phyloP scores from a whole-genome alignment of 2,888 invertebrate species.

The Oligia latruncula region DNA sequence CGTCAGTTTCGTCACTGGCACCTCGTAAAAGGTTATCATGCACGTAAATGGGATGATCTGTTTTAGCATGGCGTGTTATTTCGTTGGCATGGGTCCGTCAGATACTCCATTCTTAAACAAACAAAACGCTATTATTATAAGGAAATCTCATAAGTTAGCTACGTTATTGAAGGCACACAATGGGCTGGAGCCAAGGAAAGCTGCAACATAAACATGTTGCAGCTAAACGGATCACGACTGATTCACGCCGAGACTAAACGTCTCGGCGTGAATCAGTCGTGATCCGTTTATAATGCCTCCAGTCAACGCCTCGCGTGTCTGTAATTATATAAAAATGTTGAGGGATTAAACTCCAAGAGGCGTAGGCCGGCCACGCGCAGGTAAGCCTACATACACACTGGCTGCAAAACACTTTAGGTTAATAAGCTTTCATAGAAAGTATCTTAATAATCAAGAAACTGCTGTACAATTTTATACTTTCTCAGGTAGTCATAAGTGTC shows the following conservation, averaged over 20 bases:
- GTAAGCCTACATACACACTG: constrained; percentile 58
- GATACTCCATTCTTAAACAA: constrained; percentile 39
- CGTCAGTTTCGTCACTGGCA: constrained; percentile 79
- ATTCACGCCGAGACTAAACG: too few species aligned
- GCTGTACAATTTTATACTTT: not conserved
- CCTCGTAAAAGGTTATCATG: constrained; percentile 82
- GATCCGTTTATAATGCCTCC: constrained; percentile 74
- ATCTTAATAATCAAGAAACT: not conserved
- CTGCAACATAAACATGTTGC: too few species aligned
- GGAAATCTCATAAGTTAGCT: constrained; percentile 43
- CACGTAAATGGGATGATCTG: constrained; percentile 72
- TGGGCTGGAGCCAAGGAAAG: constrained; percentile 57
- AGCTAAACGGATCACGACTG: too few species aligned
- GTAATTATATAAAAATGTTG: constrained; percentile 81
- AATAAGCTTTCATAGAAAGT: not conserved
- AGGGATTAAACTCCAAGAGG: constrained; percentile 74
- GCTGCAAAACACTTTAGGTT: not conserved
- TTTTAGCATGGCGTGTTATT: constrained; percentile 59
- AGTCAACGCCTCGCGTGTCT: constrained; percentile 74
- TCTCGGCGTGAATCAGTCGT: constrained; percentile 68
- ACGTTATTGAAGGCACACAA: constrained; percentile 55
- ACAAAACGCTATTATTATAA: constrained; percentile 23
- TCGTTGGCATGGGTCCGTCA: constrained; percentile 31
- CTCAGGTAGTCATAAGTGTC: too few species aligned
- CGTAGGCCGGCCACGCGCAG: constrained; percentile 69